These are phyloP conservation scores for Agraylea sexmaculata DNA, from an alignment of 1,140 invertebrate species.

Conservation along the genomic window DNA sequence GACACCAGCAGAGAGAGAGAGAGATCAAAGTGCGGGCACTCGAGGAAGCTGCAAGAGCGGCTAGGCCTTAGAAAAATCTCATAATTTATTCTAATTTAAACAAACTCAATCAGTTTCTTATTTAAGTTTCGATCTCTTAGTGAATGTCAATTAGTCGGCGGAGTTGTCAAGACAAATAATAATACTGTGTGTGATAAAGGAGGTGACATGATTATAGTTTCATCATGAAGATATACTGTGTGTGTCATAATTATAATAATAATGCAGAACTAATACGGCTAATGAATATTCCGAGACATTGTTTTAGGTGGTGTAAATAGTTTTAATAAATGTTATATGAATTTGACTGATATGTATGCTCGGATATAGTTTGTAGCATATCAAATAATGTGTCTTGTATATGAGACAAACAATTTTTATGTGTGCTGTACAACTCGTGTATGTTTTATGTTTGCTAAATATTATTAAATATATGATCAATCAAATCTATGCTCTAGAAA, in stretches of 20 bases:
- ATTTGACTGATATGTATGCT: neutral
- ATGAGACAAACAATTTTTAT: no score
- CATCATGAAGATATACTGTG: no score
- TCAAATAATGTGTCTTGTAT: neutral
- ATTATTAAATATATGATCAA: no score
- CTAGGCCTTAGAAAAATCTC: slow-evolving; percentile 46
- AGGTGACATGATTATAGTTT: neutral
- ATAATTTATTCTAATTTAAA: no score
- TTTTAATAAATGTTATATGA: neutral
- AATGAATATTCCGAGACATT: neutral
- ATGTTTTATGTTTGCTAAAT: no score
- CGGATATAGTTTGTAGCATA: neutral
- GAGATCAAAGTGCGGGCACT: slow-evolving; percentile 74
- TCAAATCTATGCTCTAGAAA: no score
- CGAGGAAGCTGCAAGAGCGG: slow-evolving; percentile 72
- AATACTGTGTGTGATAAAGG: slow-evolving; percentile 1
- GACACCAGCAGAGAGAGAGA: slow-evolving; percentile 67
- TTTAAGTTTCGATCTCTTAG: no score
- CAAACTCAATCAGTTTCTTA: no score
- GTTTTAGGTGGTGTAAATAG: neutral
- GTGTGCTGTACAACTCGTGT: no score
- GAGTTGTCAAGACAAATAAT: no score
- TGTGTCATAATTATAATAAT: no score
- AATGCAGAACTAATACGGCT: neutral
- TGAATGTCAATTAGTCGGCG: no score